These are phyloP conservation scores for Clarias platycephalus DNA, from an alignment of 2,797 vertebrate genomes.

Conservation along the genomic window DNA sequence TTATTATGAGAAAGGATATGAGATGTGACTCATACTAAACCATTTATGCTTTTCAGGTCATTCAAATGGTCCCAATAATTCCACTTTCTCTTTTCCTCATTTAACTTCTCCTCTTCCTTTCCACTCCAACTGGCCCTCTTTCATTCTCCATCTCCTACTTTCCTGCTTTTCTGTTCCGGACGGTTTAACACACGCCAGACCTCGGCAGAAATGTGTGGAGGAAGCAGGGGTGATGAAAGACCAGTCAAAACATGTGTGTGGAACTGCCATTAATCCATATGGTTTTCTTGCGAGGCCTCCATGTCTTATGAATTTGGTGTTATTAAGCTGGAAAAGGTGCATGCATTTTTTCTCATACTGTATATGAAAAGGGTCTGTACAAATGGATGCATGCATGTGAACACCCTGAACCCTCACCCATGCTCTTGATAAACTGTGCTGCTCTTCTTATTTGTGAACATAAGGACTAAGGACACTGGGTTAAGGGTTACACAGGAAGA, in stretches of 20 bases:
- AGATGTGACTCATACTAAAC: conserved; percentile 40
- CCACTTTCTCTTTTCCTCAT: conserved; percentile 51
- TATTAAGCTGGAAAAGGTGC: conserved; percentile 44
- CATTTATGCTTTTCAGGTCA: conserved; percentile 34
- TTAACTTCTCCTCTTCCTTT: conserved; percentile 38
- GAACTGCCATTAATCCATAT: conserved; percentile 60
- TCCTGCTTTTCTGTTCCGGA: conserved; percentile 53
- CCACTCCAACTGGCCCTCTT: conserved; percentile 45
- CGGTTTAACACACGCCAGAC: conserved; percentile 64
- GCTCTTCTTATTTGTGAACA: conserved; percentile 28
- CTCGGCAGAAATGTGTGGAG: conserved; percentile 53
- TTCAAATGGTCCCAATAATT: conserved; percentile 37
- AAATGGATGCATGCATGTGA: conserved; percentile 39
- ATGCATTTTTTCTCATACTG: conserved; percentile 21
- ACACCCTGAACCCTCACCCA: neutral
- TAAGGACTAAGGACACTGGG: conserved; percentile 38
- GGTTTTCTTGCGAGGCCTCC: conserved; percentile 49
- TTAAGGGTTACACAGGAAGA: conserved; percentile 48
- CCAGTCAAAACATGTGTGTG: conserved; percentile 57
- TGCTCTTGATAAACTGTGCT: conserved; percentile 36
- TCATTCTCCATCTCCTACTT: conserved; percentile 46
- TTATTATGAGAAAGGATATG: conserved; percentile 32
- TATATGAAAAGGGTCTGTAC: conserved; percentile 20
- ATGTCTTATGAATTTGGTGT: conserved; percentile 17
- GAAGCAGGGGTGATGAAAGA: conserved; percentile 63